Percentiles rank a stretch among this genome's conserved stretches.
Evolutionary conservation across 1,140 invertebrate genomes (phyloP).

Genomic region (Sycobia sp.): DNA sequence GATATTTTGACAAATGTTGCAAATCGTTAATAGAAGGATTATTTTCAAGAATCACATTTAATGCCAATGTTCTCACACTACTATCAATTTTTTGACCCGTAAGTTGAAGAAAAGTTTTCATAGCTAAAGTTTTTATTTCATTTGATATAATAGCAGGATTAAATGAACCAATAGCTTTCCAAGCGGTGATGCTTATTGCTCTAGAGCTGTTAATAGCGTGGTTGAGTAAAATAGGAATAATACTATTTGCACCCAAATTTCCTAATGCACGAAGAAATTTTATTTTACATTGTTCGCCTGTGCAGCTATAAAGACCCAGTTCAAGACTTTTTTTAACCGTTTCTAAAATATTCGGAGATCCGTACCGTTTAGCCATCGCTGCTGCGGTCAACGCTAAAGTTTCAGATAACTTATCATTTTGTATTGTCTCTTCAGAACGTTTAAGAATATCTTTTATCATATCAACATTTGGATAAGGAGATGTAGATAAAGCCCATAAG

Average conservation of each 20-base stretch:
- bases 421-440: slow-evolving; percentile 58
- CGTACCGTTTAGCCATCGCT: slow-evolving; percentile 65
- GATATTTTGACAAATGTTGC: slow-evolving; percentile 63
- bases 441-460: slow-evolving; percentile 67
- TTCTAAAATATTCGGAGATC: slow-evolving; percentile 44
- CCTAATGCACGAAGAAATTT: slow-evolving; percentile 71
- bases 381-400: slow-evolving; percentile 70
- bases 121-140: slow-evolving; percentile 60
- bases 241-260: slow-evolving; percentile 67
- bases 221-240: slow-evolving; percentile 66
- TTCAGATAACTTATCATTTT: slow-evolving; percentile 67
- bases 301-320: slow-evolving; percentile 63
- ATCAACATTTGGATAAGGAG: slow-evolving; percentile 54
- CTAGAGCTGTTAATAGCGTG: slow-evolving; percentile 61
- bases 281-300: slow-evolving; percentile 64
- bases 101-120: slow-evolving; percentile 70
- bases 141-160: slow-evolving; percentile 54
- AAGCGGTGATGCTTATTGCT: slow-evolving; percentile 66
- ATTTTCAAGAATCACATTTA: slow-evolving; percentile 73
- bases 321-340: slow-evolving; percentile 61
- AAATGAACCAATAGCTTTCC: slow-evolving; percentile 69
- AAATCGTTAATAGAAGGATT: slow-evolving; percentile 64
- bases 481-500: slow-evolving; percentile 73
- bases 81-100: slow-evolving; percentile 69
- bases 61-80: slow-evolving; percentile 72